phyloP scores from a whole-genome alignment of 2,113 vertebrate species.

The Neotoma lepida region DNA sequence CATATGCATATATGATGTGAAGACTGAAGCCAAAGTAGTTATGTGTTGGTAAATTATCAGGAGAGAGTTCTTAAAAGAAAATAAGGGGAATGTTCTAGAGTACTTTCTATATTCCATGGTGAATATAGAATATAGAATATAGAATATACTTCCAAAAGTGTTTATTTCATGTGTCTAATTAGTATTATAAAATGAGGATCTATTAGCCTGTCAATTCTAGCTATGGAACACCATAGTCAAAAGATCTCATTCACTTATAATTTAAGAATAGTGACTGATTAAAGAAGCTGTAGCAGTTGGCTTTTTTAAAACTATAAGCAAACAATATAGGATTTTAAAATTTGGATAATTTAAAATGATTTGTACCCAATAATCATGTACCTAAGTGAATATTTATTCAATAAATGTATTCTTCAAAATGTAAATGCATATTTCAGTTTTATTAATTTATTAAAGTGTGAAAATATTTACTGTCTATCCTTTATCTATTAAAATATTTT shows the following conservation, averaged over 20 bases:
- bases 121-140: not conserved
- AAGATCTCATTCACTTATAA: not conserved
- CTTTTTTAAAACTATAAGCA: not conserved
- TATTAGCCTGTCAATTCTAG: not conserved
- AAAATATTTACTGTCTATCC: not conserved
- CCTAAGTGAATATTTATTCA: not conserved
- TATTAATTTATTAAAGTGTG: not conserved
- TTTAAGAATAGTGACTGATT: not conserved
- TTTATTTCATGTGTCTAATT: not conserved
- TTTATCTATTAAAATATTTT: not conserved
- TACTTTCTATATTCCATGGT: not conserved
- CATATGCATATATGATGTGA: not conserved
- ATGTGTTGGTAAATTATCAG: not conserved
- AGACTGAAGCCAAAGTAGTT: not conserved
- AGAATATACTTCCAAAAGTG: not conserved
- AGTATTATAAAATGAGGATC: not conserved
- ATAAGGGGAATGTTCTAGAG: accelerated
- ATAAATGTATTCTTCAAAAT: not conserved
- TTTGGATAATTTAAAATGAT: not conserved
- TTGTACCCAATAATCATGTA: not conserved
- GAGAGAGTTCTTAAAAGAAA: not conserved
- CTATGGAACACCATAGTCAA: not conserved
- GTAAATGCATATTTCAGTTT: not conserved
- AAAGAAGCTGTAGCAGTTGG: not conserved
- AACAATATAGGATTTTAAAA: not conserved